Base-by-base conservation (phyloP, 2,113 vertebrate genomes). In the Ameiurus melas region DNA sequence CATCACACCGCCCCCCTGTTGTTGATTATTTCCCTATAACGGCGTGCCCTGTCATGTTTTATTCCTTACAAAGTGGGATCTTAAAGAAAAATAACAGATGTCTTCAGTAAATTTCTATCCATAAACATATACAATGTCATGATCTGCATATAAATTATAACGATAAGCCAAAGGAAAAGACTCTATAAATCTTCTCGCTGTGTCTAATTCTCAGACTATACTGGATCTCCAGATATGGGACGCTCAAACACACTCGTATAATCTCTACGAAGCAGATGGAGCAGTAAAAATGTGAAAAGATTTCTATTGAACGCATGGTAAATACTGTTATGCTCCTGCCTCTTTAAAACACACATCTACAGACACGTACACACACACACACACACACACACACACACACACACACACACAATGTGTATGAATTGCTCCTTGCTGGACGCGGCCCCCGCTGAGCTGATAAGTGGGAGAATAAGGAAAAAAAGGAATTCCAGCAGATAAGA, bases 401-500 rank as follows among this genome's bases (percentile, higher is more conserved):
- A 66, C n/a, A 84, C 71, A 64, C 47, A 62, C n/a, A 66, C 2
- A 55, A 51, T 58, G 36, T 60, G 80, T 39, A 82, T 60, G 80
- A 60, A 82, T 60, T 60, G 55, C 20, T 58, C 62, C 51, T 87
- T 70, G 43, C 62, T 70, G 86, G 78, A 82, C 62, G 39, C 20
- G 4, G 87, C 58, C 71, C 71, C 53, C 43, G 20, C 82, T 66
- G 58, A 53, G 71, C 10, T 16, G 57, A 88, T 83, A 88, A 84
- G 82, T 78, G 81, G 62, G 17, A 55, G 62, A 80, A 86, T 80
- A 68, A 70, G 77, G 77, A 51, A 78, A 36, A 77, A 77, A 84
- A 55, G 43, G 68, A 85, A 78, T 88, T 75, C 57, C n/a, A 88
- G 57, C 58, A 84, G 87, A 84, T 88, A 88, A 84, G 87, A 77